phyloP scores from a whole-genome alignment of 2,888 invertebrate genomes.

The Drosophila gaucha region DNA sequence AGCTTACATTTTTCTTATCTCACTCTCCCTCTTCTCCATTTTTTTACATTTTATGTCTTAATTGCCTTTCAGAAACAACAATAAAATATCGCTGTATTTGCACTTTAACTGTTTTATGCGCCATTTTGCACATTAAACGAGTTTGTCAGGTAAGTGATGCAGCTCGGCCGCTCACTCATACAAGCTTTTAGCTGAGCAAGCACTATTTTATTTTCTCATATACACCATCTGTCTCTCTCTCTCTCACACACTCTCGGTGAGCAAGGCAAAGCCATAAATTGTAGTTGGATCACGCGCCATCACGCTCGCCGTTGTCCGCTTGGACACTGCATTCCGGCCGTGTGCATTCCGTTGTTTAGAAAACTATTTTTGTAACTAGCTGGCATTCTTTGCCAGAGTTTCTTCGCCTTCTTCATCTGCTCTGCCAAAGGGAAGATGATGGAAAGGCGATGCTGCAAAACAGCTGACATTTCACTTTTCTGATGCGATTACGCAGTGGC shows the following conservation, averaged over 20 bases:
- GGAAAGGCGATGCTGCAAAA: conserved; percentile 47
- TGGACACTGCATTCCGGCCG: conserved; percentile 53
- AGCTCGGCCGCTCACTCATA: not conserved
- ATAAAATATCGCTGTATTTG: conserved; percentile 2
- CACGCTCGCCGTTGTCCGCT: conserved; percentile 22
- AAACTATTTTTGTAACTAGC: conserved; percentile 65
- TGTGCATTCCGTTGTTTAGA: conserved; percentile 59
- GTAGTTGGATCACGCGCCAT: conserved; percentile 68
- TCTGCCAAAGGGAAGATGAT: conserved; percentile 60
- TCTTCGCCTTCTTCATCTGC: not conserved
- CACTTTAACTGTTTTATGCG: conserved; percentile 7
- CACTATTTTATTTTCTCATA: conserved; percentile 16
- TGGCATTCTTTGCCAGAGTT: conserved; percentile 51
- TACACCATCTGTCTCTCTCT: not conserved
- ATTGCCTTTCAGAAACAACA: not conserved
- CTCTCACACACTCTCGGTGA: not conserved
- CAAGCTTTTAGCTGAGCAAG: conserved; percentile 8
- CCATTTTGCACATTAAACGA: conserved; percentile 15
- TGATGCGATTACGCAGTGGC: conserved; percentile 68
- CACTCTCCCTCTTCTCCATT: not conserved
- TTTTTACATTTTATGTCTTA: not conserved
- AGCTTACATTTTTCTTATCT: too few relatives aligned
- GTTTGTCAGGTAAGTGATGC: conserved; percentile 20
- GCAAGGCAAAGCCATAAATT: conserved; percentile 43
- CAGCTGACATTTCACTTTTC: conserved; percentile 72